Base-by-base conservation (phyloP, 2,888 invertebrate species). In the Hedya salicella region DNA sequence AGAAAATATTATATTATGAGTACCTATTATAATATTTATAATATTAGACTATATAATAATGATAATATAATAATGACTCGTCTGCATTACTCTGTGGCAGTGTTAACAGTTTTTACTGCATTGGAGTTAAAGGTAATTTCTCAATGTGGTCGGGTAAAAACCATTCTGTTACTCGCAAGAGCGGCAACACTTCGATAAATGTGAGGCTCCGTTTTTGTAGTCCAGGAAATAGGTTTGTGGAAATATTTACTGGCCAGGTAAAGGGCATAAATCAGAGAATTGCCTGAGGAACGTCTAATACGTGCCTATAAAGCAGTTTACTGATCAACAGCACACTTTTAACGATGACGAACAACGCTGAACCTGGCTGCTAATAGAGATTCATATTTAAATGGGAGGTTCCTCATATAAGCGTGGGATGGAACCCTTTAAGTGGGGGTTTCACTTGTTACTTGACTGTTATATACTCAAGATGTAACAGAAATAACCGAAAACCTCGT, bases 41-140 rank as follows among this genome's bases (percentile, higher is more conserved):
- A n/a, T n/a, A n/a, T n/a, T n/a, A n/a, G n/a, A n/a, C n/a, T n/a
- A n/a, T n/a, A n/a, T n/a, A n/a, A n/a, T n/a, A n/a, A n/a, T n/a
- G n/a, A n/a, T n/a, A n/a, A n/a, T n/a, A n/a, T n/a, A n/a, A n/a
- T n/a, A 49, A 48, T 30, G 42, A 8, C 16, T 39, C 5, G n/a
- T 36, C 21, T 42, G 0, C 32, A 2, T 50, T 65, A 17, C 3
- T 52, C 59, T 59, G 21, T 44, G 17, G 3, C 9, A 4, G 1
- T 53, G 8, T 44, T 19, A 17, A 46, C 8, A 52, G 50, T 65
- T 65, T 59, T 65, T 65, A 44, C 44, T 36, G 49, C 14, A 8
- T 14, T 39, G 4, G 17, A 69, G 68, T 62, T 70, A 60, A 48
- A 64, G 65, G 73, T 75, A 79, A 81, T 80, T 80, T 82, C 78